phyloP scores from a whole-genome alignment of 1,140 invertebrate species.

The Hetaerina americana region DNA sequence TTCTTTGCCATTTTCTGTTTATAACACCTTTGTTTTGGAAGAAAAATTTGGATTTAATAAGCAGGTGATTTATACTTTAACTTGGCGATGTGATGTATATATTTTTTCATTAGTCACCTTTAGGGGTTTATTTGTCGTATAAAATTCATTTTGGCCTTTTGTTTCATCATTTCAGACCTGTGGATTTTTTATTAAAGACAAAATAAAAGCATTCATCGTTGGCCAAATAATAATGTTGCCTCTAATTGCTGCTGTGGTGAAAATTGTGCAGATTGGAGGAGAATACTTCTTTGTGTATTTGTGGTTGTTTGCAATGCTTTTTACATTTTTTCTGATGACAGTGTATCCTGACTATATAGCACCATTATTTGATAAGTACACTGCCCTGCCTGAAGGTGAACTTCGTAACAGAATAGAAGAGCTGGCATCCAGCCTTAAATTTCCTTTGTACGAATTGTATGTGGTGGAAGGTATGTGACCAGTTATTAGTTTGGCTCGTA shows the following conservation, averaged over 20 bases:
- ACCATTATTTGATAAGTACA: constrained; percentile 96
- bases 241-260: constrained; percentile 66
- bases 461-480: constrained; percentile 84
- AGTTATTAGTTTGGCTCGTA: no score
- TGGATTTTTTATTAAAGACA: constrained; percentile 89
- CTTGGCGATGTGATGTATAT: background rate
- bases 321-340: constrained; percentile 65
- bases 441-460: constrained; percentile 90
- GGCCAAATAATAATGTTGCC: constrained; percentile 63
- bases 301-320: constrained; percentile 77
- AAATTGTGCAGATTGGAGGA: constrained; percentile 78
- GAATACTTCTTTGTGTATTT: constrained; percentile 92
- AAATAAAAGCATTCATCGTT: constrained; percentile 74
- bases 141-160: constrained; percentile 21
- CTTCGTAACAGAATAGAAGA: constrained; percentile 77
- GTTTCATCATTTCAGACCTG: constrained; percentile 53
- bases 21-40: constrained; percentile 90
- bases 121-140: background rate
- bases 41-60: constrained; percentile 98
- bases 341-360: constrained; percentile 96
- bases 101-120: background rate
- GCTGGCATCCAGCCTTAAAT: constrained; percentile 73
- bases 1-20: constrained; percentile 73
- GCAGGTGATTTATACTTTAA: constrained; percentile 36
- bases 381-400: constrained; percentile 84